phyloP scores from a whole-genome alignment of 2,797 vertebrate genomes.

The Anniella stebbinsi region DNA sequence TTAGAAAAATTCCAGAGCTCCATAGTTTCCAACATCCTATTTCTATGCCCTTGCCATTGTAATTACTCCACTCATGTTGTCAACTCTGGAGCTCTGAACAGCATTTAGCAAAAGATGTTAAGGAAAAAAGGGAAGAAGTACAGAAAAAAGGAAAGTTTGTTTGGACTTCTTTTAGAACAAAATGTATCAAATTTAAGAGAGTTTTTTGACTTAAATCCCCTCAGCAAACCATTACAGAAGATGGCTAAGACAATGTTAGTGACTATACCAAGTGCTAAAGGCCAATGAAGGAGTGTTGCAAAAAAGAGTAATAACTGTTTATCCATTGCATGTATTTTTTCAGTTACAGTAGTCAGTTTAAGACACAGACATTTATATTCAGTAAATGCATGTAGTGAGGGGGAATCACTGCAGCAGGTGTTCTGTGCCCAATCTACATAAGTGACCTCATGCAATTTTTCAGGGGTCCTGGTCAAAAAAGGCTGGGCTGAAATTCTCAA shows the following conservation, averaged over 20 bases:
- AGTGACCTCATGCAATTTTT: not conserved
- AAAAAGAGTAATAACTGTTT: not conserved
- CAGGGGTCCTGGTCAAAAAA: not conserved
- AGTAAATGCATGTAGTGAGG: not conserved
- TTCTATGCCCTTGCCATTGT: not conserved
- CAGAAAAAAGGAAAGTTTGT: not conserved
- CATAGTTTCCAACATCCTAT: not conserved
- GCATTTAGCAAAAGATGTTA: not conserved
- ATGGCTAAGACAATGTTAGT: not conserved
- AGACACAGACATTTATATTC: not conserved
- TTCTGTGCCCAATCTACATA: not conserved
- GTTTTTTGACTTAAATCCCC: not conserved
- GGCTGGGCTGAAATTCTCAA: not conserved
- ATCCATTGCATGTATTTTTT: not conserved
- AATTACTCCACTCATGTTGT: not conserved
- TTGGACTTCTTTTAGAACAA: rapidly evolving
- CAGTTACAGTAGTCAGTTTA: not conserved
- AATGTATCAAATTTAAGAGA: rapidly evolving
- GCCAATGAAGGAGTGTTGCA: not conserved
- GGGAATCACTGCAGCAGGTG: not conserved
- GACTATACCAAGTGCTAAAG: not conserved
- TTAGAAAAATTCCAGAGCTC: not conserved
- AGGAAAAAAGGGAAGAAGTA: not conserved
- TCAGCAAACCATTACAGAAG: not conserved
- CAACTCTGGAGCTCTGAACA: not conserved